A percentile compares a stretch with the other conserved stretches of the same genome.
Evolutionary conservation across 2,797 vertebrate species (phyloP).

Genomic region (Sitta carolinensis): DNA sequence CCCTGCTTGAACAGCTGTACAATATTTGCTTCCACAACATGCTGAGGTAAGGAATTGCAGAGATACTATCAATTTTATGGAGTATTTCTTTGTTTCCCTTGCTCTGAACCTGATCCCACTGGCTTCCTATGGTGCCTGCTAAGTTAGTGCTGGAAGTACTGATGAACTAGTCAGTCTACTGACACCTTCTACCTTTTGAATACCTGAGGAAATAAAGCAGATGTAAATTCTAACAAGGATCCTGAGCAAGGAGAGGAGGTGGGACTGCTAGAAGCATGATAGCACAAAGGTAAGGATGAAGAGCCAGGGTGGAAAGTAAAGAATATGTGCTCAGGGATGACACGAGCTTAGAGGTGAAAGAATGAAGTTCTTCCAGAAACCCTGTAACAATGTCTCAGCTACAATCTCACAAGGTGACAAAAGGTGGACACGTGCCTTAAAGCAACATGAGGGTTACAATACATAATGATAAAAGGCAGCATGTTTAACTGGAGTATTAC

Average conservation of each 20-base stretch:
- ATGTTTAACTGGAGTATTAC: accelerated
- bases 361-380: neutral
- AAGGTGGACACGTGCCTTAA: neutral
- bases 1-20: neutral
- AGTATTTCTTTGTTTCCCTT: neutral
- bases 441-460: neutral
- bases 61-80: neutral
- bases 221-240: neutral
- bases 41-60: neutral
- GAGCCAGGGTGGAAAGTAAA: neutral
- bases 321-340: neutral
- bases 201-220: neutral
- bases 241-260: neutral
- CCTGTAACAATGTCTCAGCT: neutral
- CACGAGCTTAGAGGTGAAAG: neutral
- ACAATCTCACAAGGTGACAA: neutral
- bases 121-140: neutral
- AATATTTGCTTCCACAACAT: neutral
- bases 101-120: neutral
- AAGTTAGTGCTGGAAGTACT: neutral
- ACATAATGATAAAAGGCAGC: neutral
- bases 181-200: neutral
- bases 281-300: neutral
- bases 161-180: neutral
- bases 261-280: neutral